A percentile compares a stretch with the other conserved stretches of the same genome.
Conservation (phyloP, 2,888 invertebrate species). For the Tridacna gigas region DNA sequence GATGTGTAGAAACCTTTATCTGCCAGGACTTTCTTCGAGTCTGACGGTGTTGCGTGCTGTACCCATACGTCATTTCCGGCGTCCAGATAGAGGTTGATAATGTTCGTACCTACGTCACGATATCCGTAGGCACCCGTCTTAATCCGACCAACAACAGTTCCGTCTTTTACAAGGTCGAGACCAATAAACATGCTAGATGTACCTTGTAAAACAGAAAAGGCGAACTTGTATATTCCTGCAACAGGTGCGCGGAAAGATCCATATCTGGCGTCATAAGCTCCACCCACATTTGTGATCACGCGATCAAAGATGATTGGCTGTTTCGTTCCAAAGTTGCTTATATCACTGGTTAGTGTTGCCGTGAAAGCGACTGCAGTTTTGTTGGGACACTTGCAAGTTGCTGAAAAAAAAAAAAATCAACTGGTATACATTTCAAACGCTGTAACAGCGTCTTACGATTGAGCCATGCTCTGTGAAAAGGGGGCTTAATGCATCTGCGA, state of each 20-base stretch:
- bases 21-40: conserved; percentile 39
- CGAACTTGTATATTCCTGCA: conserved; percentile 81
- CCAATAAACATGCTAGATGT: conserved; percentile 55
- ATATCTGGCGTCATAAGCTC: conserved; percentile 75
- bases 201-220: conserved; percentile 55
- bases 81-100: conserved; percentile 50
- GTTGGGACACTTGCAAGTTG: conserved; percentile 56
- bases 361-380: conserved; percentile 78
- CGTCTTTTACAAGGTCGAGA: conserved; percentile 49
- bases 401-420: conserved; percentile 28
- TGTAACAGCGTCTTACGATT: too few species aligned
- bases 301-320: conserved; percentile 79
- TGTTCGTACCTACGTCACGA: conserved; percentile 60
- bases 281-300: conserved; percentile 81
- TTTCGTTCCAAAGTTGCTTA: conserved; percentile 77
- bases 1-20: conserved; percentile 55
- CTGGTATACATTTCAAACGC: too few species aligned
- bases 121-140: conserved; percentile 64
- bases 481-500: too few species aligned
- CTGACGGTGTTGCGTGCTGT: conserved; percentile 55
- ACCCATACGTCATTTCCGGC: conserved; percentile 64
- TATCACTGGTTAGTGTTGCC: conserved; percentile 77
- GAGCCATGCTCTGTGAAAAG: too few species aligned
- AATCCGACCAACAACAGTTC: conserved; percentile 47
- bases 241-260: conserved; percentile 81